These are phyloP conservation scores for Ernsta delagoae DNA, from an alignment of 2,888 invertebrate species.

Conservation along the genomic window DNA sequence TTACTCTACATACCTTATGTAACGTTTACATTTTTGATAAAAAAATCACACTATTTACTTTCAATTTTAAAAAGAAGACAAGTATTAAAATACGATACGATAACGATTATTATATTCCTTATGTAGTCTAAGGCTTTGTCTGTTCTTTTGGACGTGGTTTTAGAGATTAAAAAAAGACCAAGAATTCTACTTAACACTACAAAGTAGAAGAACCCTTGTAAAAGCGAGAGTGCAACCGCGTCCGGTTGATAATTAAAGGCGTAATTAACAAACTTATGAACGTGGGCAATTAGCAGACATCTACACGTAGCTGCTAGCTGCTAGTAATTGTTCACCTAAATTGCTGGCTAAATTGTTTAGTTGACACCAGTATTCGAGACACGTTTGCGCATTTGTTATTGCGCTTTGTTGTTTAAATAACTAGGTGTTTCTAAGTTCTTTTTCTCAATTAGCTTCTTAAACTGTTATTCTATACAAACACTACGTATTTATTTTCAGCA, in stretches of 20 bases:
- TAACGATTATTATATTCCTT: too few relatives aligned
- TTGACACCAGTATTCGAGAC: constrained; percentile 14
- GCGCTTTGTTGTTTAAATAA: constrained; percentile 3
- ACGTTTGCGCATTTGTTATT: constrained; percentile 27
- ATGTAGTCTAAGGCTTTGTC: too few relatives aligned
- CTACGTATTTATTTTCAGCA: too few relatives aligned
- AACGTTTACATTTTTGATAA: too few relatives aligned
- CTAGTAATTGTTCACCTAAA: constrained; percentile 41
- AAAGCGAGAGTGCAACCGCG: constrained; percentile 54
- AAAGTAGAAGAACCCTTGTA: constrained; percentile 33
- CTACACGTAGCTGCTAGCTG: constrained; percentile 37
- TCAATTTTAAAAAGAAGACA: too few relatives aligned
- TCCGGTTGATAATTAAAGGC: constrained; percentile 50
- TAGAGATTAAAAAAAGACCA: background rate
- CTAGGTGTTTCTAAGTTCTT: background rate
- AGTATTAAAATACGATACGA: too few relatives aligned
- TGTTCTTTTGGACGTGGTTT: background rate
- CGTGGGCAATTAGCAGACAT: constrained; percentile 46
- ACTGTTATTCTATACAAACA: background rate
- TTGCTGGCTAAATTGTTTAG: constrained; percentile 32
- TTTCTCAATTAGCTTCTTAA: background rate
- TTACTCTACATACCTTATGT: too few relatives aligned
- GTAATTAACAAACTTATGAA: constrained; percentile 54
- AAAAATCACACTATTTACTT: too few relatives aligned
- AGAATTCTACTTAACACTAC: background rate